Conservation (phyloP, 2,888 invertebrate species). For the Plagiodera versicolora region DNA sequence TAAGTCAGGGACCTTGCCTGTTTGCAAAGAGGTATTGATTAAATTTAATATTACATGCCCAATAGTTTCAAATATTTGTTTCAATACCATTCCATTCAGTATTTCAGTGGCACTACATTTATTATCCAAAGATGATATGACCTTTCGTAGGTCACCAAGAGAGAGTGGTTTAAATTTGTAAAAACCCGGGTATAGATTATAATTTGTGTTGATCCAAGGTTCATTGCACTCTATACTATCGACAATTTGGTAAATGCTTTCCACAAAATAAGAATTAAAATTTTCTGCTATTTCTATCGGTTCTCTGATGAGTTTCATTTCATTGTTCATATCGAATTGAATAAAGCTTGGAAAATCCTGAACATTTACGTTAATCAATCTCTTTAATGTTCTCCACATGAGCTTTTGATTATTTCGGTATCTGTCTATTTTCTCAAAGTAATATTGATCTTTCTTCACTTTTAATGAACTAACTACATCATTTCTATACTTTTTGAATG, state of each 20-base stretch:
- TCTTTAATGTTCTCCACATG: constrained; percentile 3
- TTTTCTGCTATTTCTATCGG: too few relatives aligned
- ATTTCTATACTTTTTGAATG: background rate
- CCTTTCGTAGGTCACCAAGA: background rate
- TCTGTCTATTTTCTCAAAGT: constrained; percentile 7
- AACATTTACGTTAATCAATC: background rate
- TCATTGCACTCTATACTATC: constrained; percentile 1
- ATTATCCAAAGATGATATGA: background rate
- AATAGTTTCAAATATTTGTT: background rate
- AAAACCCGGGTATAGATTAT: background rate
- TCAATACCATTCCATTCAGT: background rate
- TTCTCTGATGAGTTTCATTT: too few relatives aligned
- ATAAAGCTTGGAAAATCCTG: background rate
- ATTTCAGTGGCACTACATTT: background rate
- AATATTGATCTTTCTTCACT: constrained; percentile 2
- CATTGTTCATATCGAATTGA: background rate
- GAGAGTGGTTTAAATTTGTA: background rate
- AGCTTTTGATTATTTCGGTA: constrained; percentile 1
- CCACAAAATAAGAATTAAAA: too few relatives aligned
- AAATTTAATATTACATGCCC: background rate
- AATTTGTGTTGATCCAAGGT: background rate
- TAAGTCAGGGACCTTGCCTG: background rate
- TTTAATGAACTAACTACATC: background rate
- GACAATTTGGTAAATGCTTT: background rate
- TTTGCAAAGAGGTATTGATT: background rate